Base-by-base conservation (phyloP, 2,888 invertebrate genomes). In the Xanthostigma xanthostigma region DNA sequence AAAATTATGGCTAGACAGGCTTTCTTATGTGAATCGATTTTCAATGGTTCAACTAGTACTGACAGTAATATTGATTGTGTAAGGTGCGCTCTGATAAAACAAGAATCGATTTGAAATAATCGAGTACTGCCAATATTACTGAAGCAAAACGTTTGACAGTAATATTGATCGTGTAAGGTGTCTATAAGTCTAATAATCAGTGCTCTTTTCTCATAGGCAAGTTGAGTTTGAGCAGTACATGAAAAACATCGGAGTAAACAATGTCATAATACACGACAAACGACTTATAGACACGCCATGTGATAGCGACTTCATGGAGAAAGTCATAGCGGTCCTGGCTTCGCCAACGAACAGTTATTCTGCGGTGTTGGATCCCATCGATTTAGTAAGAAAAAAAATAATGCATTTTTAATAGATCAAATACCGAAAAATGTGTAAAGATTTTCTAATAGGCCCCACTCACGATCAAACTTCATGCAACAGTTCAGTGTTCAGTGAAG, bases 321-420 rank as follows among this genome's bases (percentile, higher is more conserved):
- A 74, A 41, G 78, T 78, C 1, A 78, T 79, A 1, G 76, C 78
- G 0, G 72, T 81, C 2, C 71, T 79, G 54, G 88, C 85, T 1
- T 82, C 84, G 0, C 88, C 89, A 0, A 84, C 86, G 0, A 87
- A 85, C 60, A 86, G 86, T 0, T 87, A 84, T 60, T 84, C 85
- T 0, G 84, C 85, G 0, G 80, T 88, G 27, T 73, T 73, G 0
- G 86, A 88, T 61, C 84, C 87, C 0, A 85, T 88, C 5, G 87
- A 88, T 58, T 67, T 88, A 57, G 85, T 66, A 61, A 56, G 49
- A 41, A 35, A 10, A 35, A 10, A 17, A 17, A 39, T 17, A 17
- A 10, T 11, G n/a, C 8, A 38, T n/a, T 38, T 12, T 13, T 38
- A 13, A 12, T 12, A 38, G 5, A 38, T 12, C 38, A 12, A 12